Evolutionary conservation across 2,888 invertebrate species (phyloP), one percentile per base, ranked within the genome.

Genomic region (Sepiola atlantica): DNA sequence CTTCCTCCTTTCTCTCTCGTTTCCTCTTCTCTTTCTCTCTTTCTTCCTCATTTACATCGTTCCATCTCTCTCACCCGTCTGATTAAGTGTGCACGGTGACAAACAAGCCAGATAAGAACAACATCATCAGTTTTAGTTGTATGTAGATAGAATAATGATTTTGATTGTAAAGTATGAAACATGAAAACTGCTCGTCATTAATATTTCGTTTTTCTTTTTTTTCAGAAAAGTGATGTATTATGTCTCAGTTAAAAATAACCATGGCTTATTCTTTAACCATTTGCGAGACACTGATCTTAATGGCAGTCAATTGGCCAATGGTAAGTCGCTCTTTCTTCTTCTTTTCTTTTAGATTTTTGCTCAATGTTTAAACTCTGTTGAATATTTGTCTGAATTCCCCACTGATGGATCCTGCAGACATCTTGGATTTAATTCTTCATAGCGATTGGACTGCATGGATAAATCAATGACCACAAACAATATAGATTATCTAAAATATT

Each of bases 191-290:
- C 2, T 77, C 12, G 2, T n/a, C n/a, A 24, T 10, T 77, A 28
- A 45, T 45, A 32, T 32, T 77, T 77, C 18, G 12, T n/a, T 77
- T n/a, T 77, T 91, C 35, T 91, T 91, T 8, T 91, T 94, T 94
- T 95, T 14, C 95, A 97, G 97, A 95, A 96, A 96, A 95, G 94
- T 96, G 93, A 95, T 96, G 95, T 96, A 97, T 95, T 96, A 96
- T 95, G 96, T 97, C 35, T 96, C 96, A 90, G 95, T 97, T 93
- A 96, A 96, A 95, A 96, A 95, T 95, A 90, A 95, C 96, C 92
- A 61, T 95, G n/a, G 96, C 96, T 95, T 95, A 95, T 95, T 95
- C 94, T 95, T 95, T 35, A 96, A 96, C 32, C 95, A 95, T 92
- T 94, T 96, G 92, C 96, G 96, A 94, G 96, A 96, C 94, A 90